Base-by-base conservation (phyloP, 1,140 invertebrate species). In the Meloidogyne hapla region DNA sequence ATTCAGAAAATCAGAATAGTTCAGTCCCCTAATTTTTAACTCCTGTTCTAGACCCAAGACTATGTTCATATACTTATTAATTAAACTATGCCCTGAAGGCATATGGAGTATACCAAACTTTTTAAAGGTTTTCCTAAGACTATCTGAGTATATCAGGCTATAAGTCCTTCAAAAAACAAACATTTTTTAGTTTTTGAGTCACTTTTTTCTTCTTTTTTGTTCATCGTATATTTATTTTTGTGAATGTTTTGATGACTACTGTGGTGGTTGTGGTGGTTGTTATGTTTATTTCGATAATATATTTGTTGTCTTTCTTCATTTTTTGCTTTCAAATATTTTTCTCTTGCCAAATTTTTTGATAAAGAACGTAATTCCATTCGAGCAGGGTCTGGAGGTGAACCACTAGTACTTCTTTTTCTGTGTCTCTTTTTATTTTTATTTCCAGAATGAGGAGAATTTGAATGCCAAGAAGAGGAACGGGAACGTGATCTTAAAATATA, bases 341-440 rank as follows among this genome's bases (percentile, higher is more conserved):
- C 48, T 56, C 48, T 56, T n/a, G 48, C 48, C n/a, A 56, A 56
- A 56, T 56, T 56, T 56, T 56, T 56, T 56, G 48, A 56, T n/a
- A 56, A 56, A 1, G 48, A 56, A 15, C 48, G 48, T 21, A 56
- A 56, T 21, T 56, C 48, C 48, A 56, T 56, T n/a, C 48, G 18
- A 0, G 18, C 8, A 8, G 18, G 18, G 48, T 56, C 48, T 1
- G 18, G 0, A 6, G 48, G 48, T 5, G 48, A 56, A 56, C n/a
- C 18, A 5, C 48, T 56, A 0, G 9, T 4, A n/a, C 5, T n/a
- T 56, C 48, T 2, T 56, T n/a, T n/a, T n/a, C n/a, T 56, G 8
- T 56, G 3, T 6, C n/a, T 21, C n/a, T 56, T 56, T n/a, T n/a
- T 56, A n/a, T 56, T 56, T n/a, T n/a, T 56, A n/a, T 15, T 2